Base-by-base conservation (phyloP, 2,113 vertebrate species). In the Murina feae region DNA sequence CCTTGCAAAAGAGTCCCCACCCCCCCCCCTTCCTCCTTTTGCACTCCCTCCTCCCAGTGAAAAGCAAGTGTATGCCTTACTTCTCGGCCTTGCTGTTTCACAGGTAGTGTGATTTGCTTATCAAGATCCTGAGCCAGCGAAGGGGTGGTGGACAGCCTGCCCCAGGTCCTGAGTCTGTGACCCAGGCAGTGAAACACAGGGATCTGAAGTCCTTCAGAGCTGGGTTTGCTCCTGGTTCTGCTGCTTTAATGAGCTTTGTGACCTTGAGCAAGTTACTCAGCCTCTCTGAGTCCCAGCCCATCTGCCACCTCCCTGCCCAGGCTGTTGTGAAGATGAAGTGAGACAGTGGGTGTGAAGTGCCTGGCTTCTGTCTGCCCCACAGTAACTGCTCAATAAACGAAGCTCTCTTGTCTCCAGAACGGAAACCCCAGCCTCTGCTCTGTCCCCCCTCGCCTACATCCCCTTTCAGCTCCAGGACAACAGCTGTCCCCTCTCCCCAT, bases 231-330 rank as follows among this genome's bases (percentile, higher is more conserved):
- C 95, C 94, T 23, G 65, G 28, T 89, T 71, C 23, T 86, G 94
- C 81, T 76, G 71, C 93, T 90, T 78, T 42, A 75, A 85, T 32
- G 55, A 83, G 93, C 97, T 95, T 68, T 90, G 97, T 97, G 96
- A 96, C 96, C 83, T 72, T 74, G 18, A 30, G 28, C 74, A 95
- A 97, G 35, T 96, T 92, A 42, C 88, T 96, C 94, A 93, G 95
- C 95, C 96, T 97, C 92, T 95, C 95, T 76, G 42, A 23, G 96
- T 86, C 85, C 93, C 79, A 91, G 60, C 82, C 96, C 39, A 16
- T 5, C 32, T 23, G 42, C 79, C 11, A 14, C 35, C 6, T 32
- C 78, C 83, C 47, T 83, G 25, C 2, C 17, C 23, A 39, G 74
- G 5, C 32, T 53, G 39, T 37, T 9, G 35, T 6, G 5, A 28